Evolutionary conservation across 2,113 vertebrate genomes (phyloP).

Genomic region (Sciurus niger): DNA sequence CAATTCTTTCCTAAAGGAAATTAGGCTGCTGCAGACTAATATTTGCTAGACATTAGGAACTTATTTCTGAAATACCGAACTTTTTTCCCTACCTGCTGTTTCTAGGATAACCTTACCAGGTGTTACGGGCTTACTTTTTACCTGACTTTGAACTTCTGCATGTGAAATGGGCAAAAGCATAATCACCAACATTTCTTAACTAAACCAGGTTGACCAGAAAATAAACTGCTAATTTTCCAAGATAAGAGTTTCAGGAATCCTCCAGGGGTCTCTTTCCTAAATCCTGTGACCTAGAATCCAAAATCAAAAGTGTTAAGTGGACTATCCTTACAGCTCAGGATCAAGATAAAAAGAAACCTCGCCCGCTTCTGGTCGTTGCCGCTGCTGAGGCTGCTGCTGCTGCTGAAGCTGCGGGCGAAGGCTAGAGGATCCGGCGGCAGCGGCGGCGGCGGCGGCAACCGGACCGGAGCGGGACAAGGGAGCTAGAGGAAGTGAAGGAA

Average conservation of each 20-base stretch:
- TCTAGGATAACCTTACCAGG: constrained; percentile 77
- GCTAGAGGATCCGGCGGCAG: background rate
- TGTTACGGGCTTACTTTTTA: constrained; percentile 71
- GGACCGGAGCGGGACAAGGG: constrained; percentile 15
- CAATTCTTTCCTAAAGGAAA: constrained; percentile 87
- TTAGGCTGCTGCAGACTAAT: constrained; percentile 84
- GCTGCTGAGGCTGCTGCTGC: no score
- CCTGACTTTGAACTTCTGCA: constrained; percentile 75
- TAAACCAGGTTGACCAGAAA: constrained; percentile 70
- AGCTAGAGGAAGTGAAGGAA: constrained; percentile 69
- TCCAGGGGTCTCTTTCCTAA: constrained; percentile 54
- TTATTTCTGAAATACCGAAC: constrained; percentile 86
- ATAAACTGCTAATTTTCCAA: constrained; percentile 56
- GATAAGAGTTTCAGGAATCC: constrained; percentile 37
- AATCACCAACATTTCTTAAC: constrained; percentile 35
- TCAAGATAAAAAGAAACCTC: background rate
- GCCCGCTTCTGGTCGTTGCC: no score
- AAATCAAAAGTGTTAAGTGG: constrained; percentile 50
- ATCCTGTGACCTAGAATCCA: constrained; percentile 33
- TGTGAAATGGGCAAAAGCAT: constrained; percentile 54
- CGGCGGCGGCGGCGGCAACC: no score
- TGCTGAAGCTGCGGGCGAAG: constrained; percentile 83
- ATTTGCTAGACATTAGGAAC: constrained; percentile 84
- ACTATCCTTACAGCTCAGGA: background rate
- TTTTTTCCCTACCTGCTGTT: constrained; percentile 79